phyloP scores from a whole-genome alignment of 2,888 invertebrate species.

The Epirrhoe alternata region DNA sequence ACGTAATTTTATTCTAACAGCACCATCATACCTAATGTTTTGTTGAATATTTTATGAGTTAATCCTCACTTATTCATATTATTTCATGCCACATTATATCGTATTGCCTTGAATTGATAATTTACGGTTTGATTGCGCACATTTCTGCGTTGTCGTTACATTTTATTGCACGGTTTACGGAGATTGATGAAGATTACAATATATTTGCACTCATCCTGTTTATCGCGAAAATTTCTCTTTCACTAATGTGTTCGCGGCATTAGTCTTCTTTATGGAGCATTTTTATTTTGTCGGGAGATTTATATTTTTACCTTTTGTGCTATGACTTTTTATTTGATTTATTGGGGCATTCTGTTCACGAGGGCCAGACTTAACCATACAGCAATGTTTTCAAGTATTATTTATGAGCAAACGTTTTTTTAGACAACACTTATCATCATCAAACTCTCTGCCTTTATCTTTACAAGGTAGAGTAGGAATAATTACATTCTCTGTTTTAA shows the following conservation, averaged over 20 bases:
- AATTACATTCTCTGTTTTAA: no score
- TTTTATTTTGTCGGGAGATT: constrained; percentile 36
- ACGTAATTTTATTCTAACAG: constrained; percentile 48
- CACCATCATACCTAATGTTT: constrained; percentile 46
- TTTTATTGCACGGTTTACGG: constrained; percentile 48
- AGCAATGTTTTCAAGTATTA: neutral
- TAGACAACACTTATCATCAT: neutral
- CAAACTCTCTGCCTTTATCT: no score
- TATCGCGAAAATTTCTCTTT: constrained; percentile 41
- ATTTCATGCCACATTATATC: constrained; percentile 57
- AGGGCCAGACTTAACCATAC: neutral
- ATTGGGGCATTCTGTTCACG: neutral
- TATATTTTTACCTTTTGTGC: constrained; percentile 32
- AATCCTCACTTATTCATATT: constrained; percentile 48
- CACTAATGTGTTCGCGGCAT: constrained; percentile 41
- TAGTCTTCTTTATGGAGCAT: constrained; percentile 41
- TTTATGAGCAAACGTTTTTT: neutral
- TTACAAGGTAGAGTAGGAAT: no score
- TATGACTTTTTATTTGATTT: constrained; percentile 10
- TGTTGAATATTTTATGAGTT: constrained; percentile 58
- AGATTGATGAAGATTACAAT: constrained; percentile 44
- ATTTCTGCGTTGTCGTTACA: constrained; percentile 48
- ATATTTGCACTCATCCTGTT: constrained; percentile 43
- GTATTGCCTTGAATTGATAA: constrained; percentile 54
- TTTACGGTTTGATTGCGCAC: constrained; percentile 53